phyloP scores from a whole-genome alignment of 2,888 invertebrate genomes.

The Ichneumon xanthorius region DNA sequence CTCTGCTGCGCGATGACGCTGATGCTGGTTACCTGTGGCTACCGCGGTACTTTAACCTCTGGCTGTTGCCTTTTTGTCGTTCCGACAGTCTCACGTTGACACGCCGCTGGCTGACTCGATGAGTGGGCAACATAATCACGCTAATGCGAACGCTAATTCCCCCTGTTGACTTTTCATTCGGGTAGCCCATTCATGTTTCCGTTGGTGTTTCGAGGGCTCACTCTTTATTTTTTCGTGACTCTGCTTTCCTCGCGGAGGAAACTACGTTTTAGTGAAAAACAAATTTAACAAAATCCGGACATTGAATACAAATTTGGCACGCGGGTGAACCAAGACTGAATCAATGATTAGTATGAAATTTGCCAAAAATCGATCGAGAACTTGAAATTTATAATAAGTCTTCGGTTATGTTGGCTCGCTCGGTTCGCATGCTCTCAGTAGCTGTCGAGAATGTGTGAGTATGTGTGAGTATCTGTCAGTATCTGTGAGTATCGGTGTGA shows the following conservation, averaged over 20 bases:
- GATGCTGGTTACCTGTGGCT: slow-evolving; percentile 26
- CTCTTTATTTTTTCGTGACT: slow-evolving; percentile 25
- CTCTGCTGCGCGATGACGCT: not conserved
- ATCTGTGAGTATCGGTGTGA: too few relatives aligned
- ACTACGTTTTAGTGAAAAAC: not conserved
- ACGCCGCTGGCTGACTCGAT: slow-evolving; percentile 2
- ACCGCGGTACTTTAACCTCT: slow-evolving; percentile 5
- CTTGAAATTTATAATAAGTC: too few relatives aligned
- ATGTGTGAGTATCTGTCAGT: too few relatives aligned
- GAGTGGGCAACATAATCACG: slow-evolving; percentile 52
- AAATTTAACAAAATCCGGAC: too few relatives aligned
- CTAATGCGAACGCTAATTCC: slow-evolving; percentile 56
- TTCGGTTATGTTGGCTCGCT: too few relatives aligned
- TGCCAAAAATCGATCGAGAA: too few relatives aligned
- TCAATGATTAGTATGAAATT: too few relatives aligned
- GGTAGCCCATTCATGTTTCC: not conserved
- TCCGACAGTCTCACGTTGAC: not conserved
- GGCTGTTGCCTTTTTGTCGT: slow-evolving; percentile 2
- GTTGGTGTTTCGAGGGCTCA: slow-evolving; percentile 24
- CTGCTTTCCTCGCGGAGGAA: slow-evolving; percentile 3
- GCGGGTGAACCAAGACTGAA: too few relatives aligned
- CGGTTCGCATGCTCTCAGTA: too few relatives aligned
- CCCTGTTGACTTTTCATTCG: slow-evolving; percentile 23
- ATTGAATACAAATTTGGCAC: too few relatives aligned
- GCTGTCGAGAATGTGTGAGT: too few relatives aligned